phyloP scores from a whole-genome alignment of 53 echinoderm and acorn worm genomes.

The Mesocentrotus franciscanus region DNA sequence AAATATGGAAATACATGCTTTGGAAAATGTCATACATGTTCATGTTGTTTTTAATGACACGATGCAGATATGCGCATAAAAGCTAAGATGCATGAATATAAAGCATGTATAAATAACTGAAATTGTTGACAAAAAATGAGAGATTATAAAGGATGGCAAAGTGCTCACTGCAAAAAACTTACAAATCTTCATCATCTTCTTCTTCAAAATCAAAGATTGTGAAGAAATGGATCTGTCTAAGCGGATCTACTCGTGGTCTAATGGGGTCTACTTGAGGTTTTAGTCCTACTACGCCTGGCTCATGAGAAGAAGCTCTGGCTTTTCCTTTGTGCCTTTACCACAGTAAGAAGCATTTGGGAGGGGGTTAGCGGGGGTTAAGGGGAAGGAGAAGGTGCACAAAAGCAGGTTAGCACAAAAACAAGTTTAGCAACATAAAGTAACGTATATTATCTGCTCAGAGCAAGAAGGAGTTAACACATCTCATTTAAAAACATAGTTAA shows the following conservation, averaged over 20 bases:
- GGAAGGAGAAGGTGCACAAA: constrained; percentile 37
- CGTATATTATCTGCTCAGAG: not conserved
- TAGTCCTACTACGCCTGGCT: not conserved
- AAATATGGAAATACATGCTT: not conserved
- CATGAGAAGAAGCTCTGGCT: not conserved
- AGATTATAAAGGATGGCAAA: not conserved
- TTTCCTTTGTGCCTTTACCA: constrained; percentile 10
- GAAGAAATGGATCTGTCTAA: constrained; percentile 60
- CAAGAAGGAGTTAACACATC: not conserved
- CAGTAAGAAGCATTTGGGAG: constrained; percentile 7
- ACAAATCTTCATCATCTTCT: constrained; percentile 36
- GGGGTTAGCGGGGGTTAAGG: not conserved
- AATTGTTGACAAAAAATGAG: not conserved
- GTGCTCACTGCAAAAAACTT: not conserved
- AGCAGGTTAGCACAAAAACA: not conserved
- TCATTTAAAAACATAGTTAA: not conserved
- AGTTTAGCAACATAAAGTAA: not conserved
- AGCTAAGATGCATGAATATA: not conserved
- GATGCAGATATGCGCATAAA: not conserved
- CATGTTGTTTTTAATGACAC: not conserved
- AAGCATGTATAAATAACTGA: not conserved
- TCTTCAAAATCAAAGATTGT: constrained; percentile 52
- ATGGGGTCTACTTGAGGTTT: constrained; percentile 4
- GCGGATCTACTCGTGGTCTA: constrained; percentile 44
- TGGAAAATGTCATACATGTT: not conserved